These are phyloP conservation scores for Marasmarcha lunaedactyla DNA, from an alignment of 2,888 invertebrate species.

Conservation along the genomic window DNA sequence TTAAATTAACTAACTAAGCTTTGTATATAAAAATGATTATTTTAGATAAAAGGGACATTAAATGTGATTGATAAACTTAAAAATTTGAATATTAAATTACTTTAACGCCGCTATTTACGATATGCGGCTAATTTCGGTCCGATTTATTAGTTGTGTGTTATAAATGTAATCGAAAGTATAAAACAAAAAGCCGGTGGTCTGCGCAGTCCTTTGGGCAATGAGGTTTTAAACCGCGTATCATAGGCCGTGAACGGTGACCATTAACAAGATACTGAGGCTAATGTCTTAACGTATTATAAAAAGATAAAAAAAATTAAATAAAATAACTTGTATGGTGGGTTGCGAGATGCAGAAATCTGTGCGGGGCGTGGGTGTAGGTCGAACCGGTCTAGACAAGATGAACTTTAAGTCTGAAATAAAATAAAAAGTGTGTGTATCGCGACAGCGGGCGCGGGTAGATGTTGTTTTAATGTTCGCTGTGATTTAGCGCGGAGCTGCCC, in stretches of 20 bases:
- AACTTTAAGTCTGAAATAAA: constrained; percentile 62
- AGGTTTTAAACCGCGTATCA: not conserved
- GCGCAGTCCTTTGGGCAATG: not conserved
- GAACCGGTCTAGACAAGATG: constrained; percentile 67
- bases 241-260: constrained; percentile 14
- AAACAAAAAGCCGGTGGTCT: too few species aligned
- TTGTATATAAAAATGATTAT: too few species aligned
- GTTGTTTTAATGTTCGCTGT: constrained; percentile 24
- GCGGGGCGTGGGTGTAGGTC: constrained; percentile 50
- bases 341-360: constrained; percentile 69
- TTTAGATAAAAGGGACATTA: too few species aligned
- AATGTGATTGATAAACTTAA: too few species aligned
- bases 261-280: constrained; percentile 39
- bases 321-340: constrained; percentile 62
- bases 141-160: too few species aligned
- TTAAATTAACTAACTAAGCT: too few species aligned
- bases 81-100: too few species aligned
- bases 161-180: too few species aligned
- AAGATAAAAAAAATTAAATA: constrained; percentile 59
- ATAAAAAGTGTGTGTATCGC: constrained; percentile 50
- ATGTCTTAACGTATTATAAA: constrained; percentile 56
- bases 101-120: too few species aligned
- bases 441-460: constrained; percentile 37
- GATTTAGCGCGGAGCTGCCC: constrained; percentile 12
- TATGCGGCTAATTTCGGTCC: too few species aligned